A percentile compares a stretch with the other conserved stretches of the same genome.
Conservation (phyloP, 1,140 invertebrate genomes). For the Nephila pilipes region DNA sequence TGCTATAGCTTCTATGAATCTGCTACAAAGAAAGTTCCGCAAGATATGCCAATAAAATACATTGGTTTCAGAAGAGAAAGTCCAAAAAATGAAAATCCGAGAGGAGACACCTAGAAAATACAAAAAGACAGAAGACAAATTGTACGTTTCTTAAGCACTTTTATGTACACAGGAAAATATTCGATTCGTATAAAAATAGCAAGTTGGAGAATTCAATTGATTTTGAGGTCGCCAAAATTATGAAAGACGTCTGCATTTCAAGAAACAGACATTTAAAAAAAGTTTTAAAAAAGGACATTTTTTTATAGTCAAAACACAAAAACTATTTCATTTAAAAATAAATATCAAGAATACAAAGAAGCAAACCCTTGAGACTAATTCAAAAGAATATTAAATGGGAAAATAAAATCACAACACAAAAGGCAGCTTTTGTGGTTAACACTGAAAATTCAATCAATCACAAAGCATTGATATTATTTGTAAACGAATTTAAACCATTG, state of each 20-base stretch:
- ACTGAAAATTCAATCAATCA: no score
- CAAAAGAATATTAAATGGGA: no score
- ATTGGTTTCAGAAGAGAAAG: neutral
- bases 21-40: neutral
- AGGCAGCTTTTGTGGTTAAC: no score
- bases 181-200: neutral
- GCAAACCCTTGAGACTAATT: no score
- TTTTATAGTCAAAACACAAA: no score
- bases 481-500: no score
- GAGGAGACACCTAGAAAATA: neutral
- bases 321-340: no score
- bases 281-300: no score
- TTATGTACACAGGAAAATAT: neutral
- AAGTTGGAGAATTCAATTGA: neutral
- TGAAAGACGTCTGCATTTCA: neutral
- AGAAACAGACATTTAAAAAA: no score
- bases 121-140: neutral
- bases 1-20: neutral
- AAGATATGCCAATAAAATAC: slow-evolving; percentile 14
- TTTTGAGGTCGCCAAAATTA: neutral
- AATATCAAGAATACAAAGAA: no score
- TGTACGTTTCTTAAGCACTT: neutral
- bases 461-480: no score
- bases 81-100: neutral
- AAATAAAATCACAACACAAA: no score